Base-by-base conservation (phyloP, 1,140 invertebrate species). In the Bombus cullumanus region DNA sequence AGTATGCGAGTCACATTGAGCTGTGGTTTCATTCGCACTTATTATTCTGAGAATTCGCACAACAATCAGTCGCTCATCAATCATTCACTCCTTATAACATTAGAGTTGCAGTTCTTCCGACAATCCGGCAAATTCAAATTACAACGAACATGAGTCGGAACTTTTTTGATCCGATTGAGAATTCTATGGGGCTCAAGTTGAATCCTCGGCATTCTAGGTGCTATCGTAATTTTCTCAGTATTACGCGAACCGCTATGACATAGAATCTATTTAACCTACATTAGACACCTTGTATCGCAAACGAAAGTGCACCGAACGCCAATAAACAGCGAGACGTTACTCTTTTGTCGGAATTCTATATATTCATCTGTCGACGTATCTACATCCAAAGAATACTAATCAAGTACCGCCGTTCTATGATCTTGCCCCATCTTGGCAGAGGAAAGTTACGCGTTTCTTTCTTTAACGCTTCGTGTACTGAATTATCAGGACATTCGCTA, bases 181-280 rank as follows among this genome's bases (percentile, higher is more conserved):
- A 15, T 73, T 72, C 28, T 12, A n/a, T 13, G 3, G 10, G 5
- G 1, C 39, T n/a, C 5, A 15, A 37, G n/a, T 34, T 34, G 31
- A 25, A 18, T 9, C 3, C 15, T 22, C 9, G 6, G 3, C 9
- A 5, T 25, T 68, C 15, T 34, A 34, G 18, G 2, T 3, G 34
- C 15, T 12, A 68, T 62, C 28, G 25, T 47, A 57, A 57, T 53
- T 75, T 57, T 57, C 13, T 4, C 64, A 22, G 64, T 87, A 87
- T 91, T 81, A 39, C 71, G 53, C 13, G 64, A 34, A 81, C 62
- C 10, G 43, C 78, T 28, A 83, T 85, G 85, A 91, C 87, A 76
- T 86, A n/a, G 87, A 88, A 92, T 91, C 83, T 84, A 83, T 57
- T 91, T 92, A 91, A 91, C 88, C 88, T 83, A 86, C 80, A 90